These are phyloP conservation scores for Siniperca scherzeri DNA, from an alignment of 2,797 vertebrate species.

Conservation along the genomic window DNA sequence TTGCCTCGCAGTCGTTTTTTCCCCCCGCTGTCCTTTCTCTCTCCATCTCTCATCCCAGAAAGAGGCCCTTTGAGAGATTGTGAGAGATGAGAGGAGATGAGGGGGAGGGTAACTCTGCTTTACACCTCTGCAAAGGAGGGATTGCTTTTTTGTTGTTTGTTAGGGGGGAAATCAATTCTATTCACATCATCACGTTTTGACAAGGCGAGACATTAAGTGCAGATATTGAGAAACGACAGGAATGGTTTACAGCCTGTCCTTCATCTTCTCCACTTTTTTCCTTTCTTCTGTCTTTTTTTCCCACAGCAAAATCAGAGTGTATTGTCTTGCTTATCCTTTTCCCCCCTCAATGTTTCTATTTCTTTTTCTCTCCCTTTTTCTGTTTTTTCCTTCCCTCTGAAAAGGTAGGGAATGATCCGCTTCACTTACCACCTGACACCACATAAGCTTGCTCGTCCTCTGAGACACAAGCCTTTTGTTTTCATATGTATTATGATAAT, in stretches of 20 bases:
- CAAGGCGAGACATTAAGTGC: constrained; percentile 83
- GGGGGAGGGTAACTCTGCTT: constrained; percentile 82
- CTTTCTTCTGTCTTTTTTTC: constrained; percentile 56
- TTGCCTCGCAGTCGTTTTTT: constrained; percentile 62
- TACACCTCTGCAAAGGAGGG: constrained; percentile 85
- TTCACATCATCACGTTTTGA: constrained; percentile 85
- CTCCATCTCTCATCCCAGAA: constrained; percentile 78
- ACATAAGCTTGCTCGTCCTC: constrained; percentile 81
- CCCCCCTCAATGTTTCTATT: constrained; percentile 46
- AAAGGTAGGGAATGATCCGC: constrained; percentile 83
- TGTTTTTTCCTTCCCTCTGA: constrained; percentile 42
- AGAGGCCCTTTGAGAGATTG: constrained; percentile 82
- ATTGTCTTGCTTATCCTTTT: constrained; percentile 71
- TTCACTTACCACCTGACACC: constrained; percentile 85
- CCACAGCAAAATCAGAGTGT: constrained; percentile 74
- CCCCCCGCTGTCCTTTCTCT: constrained; percentile 72
- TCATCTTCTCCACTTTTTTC: constrained; percentile 71
- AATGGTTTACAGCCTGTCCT: constrained; percentile 80
- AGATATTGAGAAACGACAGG: constrained; percentile 83
- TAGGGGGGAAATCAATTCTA: constrained; percentile 82
- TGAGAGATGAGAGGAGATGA: constrained; percentile 80
- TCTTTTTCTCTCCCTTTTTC: constrained; percentile 33
- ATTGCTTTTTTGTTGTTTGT: constrained; percentile 85
- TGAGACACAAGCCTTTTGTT: constrained; percentile 82
- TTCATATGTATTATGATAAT: constrained; percentile 85